Conservation (phyloP, 2,888 invertebrate genomes). For the Stramonita haemastoma region DNA sequence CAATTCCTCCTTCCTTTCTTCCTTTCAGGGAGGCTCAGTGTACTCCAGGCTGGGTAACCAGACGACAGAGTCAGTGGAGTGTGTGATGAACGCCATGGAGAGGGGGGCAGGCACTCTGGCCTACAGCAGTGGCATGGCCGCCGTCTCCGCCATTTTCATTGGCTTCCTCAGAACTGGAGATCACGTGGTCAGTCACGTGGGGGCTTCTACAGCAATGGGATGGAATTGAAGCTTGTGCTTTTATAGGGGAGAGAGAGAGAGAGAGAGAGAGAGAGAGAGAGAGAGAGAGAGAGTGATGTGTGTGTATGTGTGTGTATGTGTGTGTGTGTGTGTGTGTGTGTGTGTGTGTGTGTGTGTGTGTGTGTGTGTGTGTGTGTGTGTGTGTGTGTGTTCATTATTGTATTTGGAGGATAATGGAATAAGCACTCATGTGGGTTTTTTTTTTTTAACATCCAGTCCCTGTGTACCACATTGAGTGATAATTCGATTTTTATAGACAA, state of each 20-base stretch:
- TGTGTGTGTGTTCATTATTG: too few relatives aligned
- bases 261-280: too few relatives aligned
- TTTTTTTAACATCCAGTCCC: too few relatives aligned
- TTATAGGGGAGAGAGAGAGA: too few relatives aligned
- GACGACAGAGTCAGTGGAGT: conserved; percentile 67
- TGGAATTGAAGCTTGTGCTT: too few relatives aligned
- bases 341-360: background rate
- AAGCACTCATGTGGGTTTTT: too few relatives aligned
- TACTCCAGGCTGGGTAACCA: conserved; percentile 70
- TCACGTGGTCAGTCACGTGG: conserved; percentile 69
- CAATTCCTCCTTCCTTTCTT: background rate
- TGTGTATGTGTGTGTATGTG: background rate
- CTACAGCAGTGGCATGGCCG: conserved; percentile 74
- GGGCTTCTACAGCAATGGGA: background rate
- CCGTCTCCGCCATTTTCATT: conserved; percentile 72
- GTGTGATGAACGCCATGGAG: conserved; percentile 69
- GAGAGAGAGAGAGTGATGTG: too few relatives aligned
- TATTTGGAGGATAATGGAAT: too few relatives aligned
- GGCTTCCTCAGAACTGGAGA: conserved; percentile 75
- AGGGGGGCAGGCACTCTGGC: conserved; percentile 70
- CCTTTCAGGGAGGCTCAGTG: conserved; percentile 65
- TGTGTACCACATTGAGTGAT: too few relatives aligned
- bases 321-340: background rate
- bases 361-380: too few relatives aligned
- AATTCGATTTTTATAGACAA: too few relatives aligned